Conservation (phyloP, 2,113 vertebrate genomes). For the Pomatostomus ruficeps region DNA sequence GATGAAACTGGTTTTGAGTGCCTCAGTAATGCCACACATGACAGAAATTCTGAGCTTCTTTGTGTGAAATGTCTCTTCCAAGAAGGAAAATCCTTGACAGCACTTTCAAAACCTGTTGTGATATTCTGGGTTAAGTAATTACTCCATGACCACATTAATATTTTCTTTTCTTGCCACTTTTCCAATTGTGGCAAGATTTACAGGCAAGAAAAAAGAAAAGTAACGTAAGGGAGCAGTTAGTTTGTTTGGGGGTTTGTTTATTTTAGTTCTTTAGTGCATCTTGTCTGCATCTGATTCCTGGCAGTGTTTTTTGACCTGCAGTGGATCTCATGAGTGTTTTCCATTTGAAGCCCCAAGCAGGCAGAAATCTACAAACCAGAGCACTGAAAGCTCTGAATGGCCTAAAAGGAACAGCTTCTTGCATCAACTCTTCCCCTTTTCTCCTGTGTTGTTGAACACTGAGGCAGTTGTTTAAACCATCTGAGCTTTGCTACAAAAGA, state of each 20-base stretch:
- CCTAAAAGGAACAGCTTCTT: neutral
- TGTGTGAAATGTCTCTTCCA: neutral
- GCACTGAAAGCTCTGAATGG: neutral
- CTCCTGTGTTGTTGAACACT: neutral
- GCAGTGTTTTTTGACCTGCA: neutral
- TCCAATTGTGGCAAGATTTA: neutral
- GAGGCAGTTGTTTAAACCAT: neutral
- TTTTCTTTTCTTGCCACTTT: neutral
- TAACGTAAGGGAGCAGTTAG: neutral
- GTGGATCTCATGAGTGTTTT: neutral
- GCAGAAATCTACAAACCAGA: neutral
- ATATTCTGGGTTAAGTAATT: neutral
- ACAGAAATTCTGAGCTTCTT: neutral
- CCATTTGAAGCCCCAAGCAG: fast-evolving
- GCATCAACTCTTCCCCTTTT: neutral
- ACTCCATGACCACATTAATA: neutral
- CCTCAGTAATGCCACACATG: neutral
- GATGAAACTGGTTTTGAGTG: neutral
- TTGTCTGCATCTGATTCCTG: neutral
- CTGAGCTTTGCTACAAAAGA: neutral
- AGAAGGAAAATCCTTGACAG: neutral
- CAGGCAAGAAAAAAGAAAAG: neutral
- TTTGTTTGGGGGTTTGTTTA: neutral
- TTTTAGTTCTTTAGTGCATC: neutral
- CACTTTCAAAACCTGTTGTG: neutral